A percentile compares a stretch with the other conserved stretches of the same genome.
These are phyloP conservation scores for Eumerus sabulonum DNA, from an alignment of 2,888 invertebrate genomes.

Conservation along the genomic window DNA sequence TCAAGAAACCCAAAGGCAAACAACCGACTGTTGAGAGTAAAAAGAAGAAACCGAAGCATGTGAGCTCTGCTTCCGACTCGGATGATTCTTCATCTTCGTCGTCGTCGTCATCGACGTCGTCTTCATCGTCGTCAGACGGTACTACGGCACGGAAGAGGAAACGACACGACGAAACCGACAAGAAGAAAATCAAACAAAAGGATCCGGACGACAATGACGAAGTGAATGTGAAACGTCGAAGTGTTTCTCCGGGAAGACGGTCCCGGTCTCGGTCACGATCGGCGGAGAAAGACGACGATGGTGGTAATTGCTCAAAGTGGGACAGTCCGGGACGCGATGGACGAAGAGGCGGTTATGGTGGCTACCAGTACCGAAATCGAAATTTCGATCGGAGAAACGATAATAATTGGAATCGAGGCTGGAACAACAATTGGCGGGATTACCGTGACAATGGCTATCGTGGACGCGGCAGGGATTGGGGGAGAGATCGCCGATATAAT, in stretches of 20 bases:
- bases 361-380: slow-evolving; percentile 40
- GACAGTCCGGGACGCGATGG: slow-evolving; percentile 71
- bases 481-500: slow-evolving; percentile 60
- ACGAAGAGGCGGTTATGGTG: slow-evolving; percentile 16
- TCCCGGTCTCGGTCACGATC: slow-evolving; percentile 40
- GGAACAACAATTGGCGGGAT: slow-evolving; percentile 52
- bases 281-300: slow-evolving; percentile 36
- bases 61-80: slow-evolving; percentile 54
- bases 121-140: slow-evolving; percentile 14
- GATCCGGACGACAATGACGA: slow-evolving; percentile 11
- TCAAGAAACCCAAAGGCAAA: slow-evolving; percentile 31
- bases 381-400: slow-evolving; percentile 42
- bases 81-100: slow-evolving; percentile 41
- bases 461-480: slow-evolving; percentile 47
- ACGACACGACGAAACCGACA: neutral
- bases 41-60: slow-evolving; percentile 51
- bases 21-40: slow-evolving; percentile 24
- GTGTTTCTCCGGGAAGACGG: slow-evolving; percentile 2
- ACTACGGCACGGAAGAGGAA: slow-evolving; percentile 31
- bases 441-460: slow-evolving; percentile 53
- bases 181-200: slow-evolving; percentile 26
- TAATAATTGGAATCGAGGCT: slow-evolving; percentile 61
- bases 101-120: slow-evolving; percentile 42
- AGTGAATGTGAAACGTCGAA: slow-evolving; percentile 29
- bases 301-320: slow-evolving; percentile 73